Conservation (phyloP, 2,113 vertebrate species). For the Cygnus atratus region DNA sequence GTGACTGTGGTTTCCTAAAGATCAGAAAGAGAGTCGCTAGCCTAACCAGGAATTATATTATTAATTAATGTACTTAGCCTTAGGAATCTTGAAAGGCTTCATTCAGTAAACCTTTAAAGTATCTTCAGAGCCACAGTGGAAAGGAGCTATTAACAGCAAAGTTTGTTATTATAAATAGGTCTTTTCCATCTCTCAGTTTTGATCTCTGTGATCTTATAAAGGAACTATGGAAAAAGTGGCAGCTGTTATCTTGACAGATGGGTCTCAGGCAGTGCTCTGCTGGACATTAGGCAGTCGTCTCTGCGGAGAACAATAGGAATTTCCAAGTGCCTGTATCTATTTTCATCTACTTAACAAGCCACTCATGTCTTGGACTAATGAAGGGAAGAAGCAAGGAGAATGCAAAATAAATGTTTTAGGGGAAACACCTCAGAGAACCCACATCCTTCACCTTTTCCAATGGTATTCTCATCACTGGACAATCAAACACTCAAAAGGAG, state of each 20-base stretch:
- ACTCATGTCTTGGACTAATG: neutral
- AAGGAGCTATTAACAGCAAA: constrained; percentile 4
- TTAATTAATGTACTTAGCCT: constrained; percentile 18
- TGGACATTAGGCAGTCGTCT: constrained; percentile 13
- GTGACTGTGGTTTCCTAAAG: neutral
- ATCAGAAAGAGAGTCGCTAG: neutral
- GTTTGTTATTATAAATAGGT: constrained; percentile 58
- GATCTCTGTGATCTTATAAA: constrained; percentile 46
- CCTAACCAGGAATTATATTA: constrained; percentile 3
- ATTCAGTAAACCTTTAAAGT: neutral
- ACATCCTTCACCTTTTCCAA: neutral
- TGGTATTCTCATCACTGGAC: neutral
- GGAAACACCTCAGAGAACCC: neutral
- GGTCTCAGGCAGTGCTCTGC: constrained; percentile 3
- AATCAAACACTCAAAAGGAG: neutral
- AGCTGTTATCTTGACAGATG: constrained; percentile 67
- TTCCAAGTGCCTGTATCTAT: constrained; percentile 35
- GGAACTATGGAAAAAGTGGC: constrained; percentile 43
- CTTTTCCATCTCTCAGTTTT: constrained; percentile 56
- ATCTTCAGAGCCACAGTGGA: neutral
- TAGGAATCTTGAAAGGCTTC: neutral
- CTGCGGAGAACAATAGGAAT: constrained; percentile 58
- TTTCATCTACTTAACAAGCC: constrained; percentile 21
- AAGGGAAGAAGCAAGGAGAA: constrained; percentile 7
- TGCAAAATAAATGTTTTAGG: neutral